Base-by-base conservation (phyloP, 2,113 vertebrate species). In the Eleginops maclovinus region DNA sequence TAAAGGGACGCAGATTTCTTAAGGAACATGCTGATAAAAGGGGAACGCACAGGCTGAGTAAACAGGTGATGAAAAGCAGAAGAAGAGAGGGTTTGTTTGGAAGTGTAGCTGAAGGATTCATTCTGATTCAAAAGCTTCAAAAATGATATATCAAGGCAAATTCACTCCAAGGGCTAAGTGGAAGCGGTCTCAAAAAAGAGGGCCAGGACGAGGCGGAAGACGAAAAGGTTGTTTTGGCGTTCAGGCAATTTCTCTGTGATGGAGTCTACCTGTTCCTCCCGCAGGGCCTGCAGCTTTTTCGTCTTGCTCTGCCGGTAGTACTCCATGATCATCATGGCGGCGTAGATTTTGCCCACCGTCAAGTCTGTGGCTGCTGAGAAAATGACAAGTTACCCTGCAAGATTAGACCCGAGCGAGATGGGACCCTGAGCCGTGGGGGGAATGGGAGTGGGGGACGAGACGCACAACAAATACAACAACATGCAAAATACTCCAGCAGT, bases 251-350 rank as follows among this genome's bases (percentile, higher is more conserved):
- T 89, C 67, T 53, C 56, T 68, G 65, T 62, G 61, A 65, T 24
- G 63, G 28, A 41, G 72, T 82, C 79, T 94, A 97, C 97, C 97
- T 98, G 96, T 89, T 99, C 97, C 88, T 98, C 97, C 1, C 95
- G 92, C 81, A 98, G 94, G 50, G 94, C 96, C 92, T 98, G 97
- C 50, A 95, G 93, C 86, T 96, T 97, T 93, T 97, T 98, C 79
- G 89, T 96, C 82, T 98, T 98, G 95, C 97, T 98, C 90, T 98
- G 97, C 47, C 96, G 94, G 92, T 98, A 98, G 77, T 98, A 98
- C 53, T 98, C 97, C 97, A 98, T 98, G 92, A 98, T 98, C 97
- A 98, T 98, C 97, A 98, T 98, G 74, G 97, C 97, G 0, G 97
- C 97, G 47, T 98, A 98, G 94, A 98, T 98, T 94, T 98, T 98